Percentiles rank a stretch among this genome's conserved stretches.
These are phyloP conservation scores for Meteorus colon DNA, from an alignment of 2,888 invertebrate species.

Conservation along the genomic window DNA sequence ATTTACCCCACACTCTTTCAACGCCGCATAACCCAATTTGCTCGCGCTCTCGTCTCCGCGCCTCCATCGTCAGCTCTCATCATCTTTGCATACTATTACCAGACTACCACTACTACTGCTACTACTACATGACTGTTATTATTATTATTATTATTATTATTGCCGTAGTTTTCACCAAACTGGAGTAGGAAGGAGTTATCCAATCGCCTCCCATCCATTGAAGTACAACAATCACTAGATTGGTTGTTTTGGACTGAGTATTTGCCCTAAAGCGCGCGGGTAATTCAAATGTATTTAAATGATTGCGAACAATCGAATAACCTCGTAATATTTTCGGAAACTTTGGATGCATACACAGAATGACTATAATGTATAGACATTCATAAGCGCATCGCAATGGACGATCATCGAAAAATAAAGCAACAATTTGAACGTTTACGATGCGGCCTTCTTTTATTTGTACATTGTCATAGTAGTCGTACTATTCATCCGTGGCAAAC, in stretches of 20 bases:
- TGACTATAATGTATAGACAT: too few relatives aligned
- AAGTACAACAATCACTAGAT: too few relatives aligned
- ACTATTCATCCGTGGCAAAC: not conserved
- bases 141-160: not conserved
- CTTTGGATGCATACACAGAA: too few relatives aligned
- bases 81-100: not conserved
- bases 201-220: too few relatives aligned
- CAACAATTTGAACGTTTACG: not conserved
- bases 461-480: constrained; percentile 20
- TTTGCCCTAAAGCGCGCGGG: not conserved
- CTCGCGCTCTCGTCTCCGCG: constrained; percentile 83
- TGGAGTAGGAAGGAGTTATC: too few relatives aligned
- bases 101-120: too few relatives aligned
- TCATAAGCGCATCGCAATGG: too few relatives aligned
- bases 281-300: not conserved
- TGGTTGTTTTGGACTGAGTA: not conserved
- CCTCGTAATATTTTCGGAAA: too few relatives aligned
- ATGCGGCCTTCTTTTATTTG: constrained; percentile 16
- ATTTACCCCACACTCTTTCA: constrained; percentile 83
- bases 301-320: not conserved
- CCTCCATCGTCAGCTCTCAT: constrained; percentile 75
- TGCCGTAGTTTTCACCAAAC: too few relatives aligned
- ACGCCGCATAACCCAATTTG: constrained; percentile 82
- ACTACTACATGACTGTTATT: not conserved
- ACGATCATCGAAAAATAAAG: not conserved